These are phyloP conservation scores for Cyanoliseus patagonus DNA, from an alignment of 2,113 vertebrate genomes.

Conservation along the genomic window DNA sequence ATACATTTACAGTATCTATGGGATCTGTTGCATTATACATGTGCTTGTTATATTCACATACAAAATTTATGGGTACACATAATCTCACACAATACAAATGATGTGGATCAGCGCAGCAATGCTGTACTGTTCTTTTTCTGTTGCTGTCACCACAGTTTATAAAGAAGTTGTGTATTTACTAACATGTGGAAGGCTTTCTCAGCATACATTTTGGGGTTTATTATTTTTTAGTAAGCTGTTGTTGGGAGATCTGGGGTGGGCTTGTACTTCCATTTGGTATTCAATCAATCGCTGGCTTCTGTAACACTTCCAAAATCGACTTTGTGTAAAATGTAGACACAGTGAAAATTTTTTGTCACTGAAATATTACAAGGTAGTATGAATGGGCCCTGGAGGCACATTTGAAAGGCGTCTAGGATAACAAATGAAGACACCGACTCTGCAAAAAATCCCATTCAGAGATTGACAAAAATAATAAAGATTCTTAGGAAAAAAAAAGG, in stretches of 20 bases:
- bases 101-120: slow-evolving; percentile 31
- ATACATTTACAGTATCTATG: slow-evolving; percentile 73
- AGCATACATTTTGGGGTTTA: neutral
- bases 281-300: slow-evolving; percentile 70
- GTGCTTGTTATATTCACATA: slow-evolving; percentile 48
- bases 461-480: slow-evolving; percentile 25
- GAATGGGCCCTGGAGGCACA: slow-evolving; percentile 17
- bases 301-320: slow-evolving; percentile 60
- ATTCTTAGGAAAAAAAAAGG: slow-evolving; percentile 33
- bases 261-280: slow-evolving; percentile 68
- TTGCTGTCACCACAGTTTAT: slow-evolving; percentile 37
- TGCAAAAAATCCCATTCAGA: slow-evolving; percentile 28
- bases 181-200: neutral
- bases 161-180: slow-evolving; percentile 27
- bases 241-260: slow-evolving; percentile 26
- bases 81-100: slow-evolving; percentile 36
- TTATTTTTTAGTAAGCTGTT: slow-evolving; percentile 46
- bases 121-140: slow-evolving; percentile 48
- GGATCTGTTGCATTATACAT: slow-evolving; percentile 70
- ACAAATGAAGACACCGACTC: slow-evolving; percentile 21
- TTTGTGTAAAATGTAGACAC: slow-evolving; percentile 29
- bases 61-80: slow-evolving; percentile 56
- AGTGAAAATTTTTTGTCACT: slow-evolving; percentile 27
- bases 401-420: slow-evolving; percentile 38
- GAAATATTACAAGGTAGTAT: slow-evolving; percentile 23